Evolutionary conservation across 2,888 invertebrate species (phyloP).

Genomic region (Agapostemon virescens): DNA sequence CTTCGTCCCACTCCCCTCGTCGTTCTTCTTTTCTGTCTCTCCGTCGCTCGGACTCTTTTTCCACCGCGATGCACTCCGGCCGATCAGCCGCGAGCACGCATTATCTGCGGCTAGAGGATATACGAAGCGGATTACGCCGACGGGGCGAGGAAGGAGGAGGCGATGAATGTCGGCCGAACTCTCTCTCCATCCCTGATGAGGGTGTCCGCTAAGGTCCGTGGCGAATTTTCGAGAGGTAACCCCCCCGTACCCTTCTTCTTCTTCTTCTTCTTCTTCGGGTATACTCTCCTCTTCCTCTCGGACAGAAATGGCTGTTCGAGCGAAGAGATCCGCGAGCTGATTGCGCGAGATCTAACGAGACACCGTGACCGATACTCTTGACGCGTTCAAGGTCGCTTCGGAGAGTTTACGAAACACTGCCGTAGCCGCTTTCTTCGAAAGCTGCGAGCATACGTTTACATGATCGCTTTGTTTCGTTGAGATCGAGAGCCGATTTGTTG

Average conservation of each 20-base stretch:
- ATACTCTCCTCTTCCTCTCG: not conserved
- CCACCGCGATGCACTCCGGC: slow-evolving; percentile 17
- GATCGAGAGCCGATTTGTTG: too few relatives aligned
- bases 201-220: slow-evolving; percentile 71
- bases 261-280: too few relatives aligned
- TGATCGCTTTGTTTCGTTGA: too few relatives aligned
- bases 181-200: slow-evolving; percentile 63
- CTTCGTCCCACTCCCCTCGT: not conserved
- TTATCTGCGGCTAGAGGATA: slow-evolving; percentile 55
- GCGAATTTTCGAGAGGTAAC: slow-evolving; percentile 72
- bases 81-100: slow-evolving; percentile 44
- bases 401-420: not conserved
- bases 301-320: slow-evolving; percentile 14
- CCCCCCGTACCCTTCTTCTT: too few relatives aligned
- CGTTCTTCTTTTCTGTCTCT: slow-evolving; percentile 9
- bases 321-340: slow-evolving; percentile 34
- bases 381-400: not conserved
- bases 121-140: slow-evolving; percentile 54
- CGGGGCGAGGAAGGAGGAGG: too few relatives aligned
- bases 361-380: slow-evolving; percentile 7
- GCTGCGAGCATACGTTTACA: too few relatives aligned
- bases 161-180: slow-evolving; percentile 41
- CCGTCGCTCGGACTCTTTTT: not conserved
- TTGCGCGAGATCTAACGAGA: slow-evolving; percentile 39
- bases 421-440: not conserved